Conservation (phyloP, 2,888 invertebrate species). For the Leptinotarsa juncta region DNA sequence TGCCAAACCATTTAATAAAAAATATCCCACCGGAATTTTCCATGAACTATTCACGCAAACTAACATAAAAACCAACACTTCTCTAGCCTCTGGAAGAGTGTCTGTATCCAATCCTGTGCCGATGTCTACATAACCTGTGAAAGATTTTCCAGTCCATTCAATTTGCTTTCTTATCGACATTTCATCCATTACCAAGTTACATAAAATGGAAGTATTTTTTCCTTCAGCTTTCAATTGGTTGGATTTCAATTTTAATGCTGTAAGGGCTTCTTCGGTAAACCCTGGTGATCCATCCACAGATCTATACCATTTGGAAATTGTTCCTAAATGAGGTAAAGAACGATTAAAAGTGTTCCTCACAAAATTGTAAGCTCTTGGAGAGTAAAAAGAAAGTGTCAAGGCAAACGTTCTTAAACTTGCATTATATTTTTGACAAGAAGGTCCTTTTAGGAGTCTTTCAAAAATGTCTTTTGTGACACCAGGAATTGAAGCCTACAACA, state of each 20-base stretch:
- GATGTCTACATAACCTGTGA: constrained; percentile 42
- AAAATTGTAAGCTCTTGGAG: constrained; percentile 33
- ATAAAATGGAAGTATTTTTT: constrained; percentile 27
- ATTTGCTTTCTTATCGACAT: constrained; percentile 46
- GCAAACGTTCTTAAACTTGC: constrained; percentile 1
- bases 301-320: constrained; percentile 35
- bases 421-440: not conserved
- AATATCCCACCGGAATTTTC: constrained; percentile 50
- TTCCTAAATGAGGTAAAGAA: constrained; percentile 34
- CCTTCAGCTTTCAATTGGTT: constrained; percentile 5
- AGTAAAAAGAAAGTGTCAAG: no score
- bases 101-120: constrained; percentile 38
- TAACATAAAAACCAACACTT: constrained; percentile 45
- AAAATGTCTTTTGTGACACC: not conserved
- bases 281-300: constrained; percentile 35
- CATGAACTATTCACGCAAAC: constrained; percentile 45
- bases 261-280: constrained; percentile 40
- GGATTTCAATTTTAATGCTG: constrained; percentile 39
- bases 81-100: constrained; percentile 46
- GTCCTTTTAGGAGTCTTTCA: not conserved
- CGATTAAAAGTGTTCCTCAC: constrained; percentile 35
- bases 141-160: constrained; percentile 42
- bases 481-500: constrained; percentile 2
- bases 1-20: constrained; percentile 39
- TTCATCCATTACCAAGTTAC: constrained; percentile 54